phyloP scores from a whole-genome alignment of 2,797 vertebrate species.

The Catharus ustulatus region DNA sequence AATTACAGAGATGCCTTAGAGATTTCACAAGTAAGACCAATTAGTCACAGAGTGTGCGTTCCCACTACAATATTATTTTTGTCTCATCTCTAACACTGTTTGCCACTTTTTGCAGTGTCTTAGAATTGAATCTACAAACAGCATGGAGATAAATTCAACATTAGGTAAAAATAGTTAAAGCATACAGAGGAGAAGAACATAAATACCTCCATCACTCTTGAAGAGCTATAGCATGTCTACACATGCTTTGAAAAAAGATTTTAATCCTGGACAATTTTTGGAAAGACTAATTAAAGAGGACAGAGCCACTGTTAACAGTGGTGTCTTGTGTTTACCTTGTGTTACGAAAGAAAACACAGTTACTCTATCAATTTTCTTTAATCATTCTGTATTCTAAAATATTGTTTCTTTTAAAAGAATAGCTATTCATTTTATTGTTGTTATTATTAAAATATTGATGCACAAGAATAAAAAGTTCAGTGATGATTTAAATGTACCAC shows the following conservation, averaged over 20 bases:
- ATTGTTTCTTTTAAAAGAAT: neutral
- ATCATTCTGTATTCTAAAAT: neutral
- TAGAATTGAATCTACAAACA: neutral
- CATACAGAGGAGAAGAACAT: neutral
- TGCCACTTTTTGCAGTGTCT: neutral
- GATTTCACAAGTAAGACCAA: neutral
- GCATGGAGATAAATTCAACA: neutral
- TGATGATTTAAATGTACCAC: neutral
- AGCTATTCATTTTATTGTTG: neutral
- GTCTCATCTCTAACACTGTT: neutral
- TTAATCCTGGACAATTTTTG: neutral
- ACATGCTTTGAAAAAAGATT: neutral
- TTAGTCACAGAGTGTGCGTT: neutral
- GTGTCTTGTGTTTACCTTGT: neutral
- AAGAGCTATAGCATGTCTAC: neutral
- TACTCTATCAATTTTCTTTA: neutral
- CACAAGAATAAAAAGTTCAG: neutral
- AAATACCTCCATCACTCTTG: neutral
- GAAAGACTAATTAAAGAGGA: neutral
- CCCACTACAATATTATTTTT: neutral
- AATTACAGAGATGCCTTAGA: constrained; percentile 19
- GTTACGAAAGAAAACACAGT: neutral
- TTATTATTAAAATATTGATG: neutral
- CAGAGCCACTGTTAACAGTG: neutral
- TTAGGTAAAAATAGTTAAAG: neutral